These are phyloP conservation scores for Daboia siamensis DNA, from an alignment of 2,113 vertebrate species.

Conservation along the genomic window DNA sequence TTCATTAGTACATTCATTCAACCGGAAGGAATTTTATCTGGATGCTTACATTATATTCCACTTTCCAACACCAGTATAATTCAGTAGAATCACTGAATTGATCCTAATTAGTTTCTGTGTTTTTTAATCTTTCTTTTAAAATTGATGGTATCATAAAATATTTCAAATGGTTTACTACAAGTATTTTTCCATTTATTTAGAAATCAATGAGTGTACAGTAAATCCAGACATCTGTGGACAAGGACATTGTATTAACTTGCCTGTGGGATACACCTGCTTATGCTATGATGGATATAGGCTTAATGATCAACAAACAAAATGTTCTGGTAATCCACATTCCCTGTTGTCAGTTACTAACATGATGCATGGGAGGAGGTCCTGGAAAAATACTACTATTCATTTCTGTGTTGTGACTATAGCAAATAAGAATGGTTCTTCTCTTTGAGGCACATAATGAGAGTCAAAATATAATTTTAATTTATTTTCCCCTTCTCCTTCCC, in stretches of 20 bases:
- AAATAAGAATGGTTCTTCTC: conserved; percentile 8
- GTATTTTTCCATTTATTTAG: conserved; percentile 62
- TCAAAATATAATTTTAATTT: neutral
- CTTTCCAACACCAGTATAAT: neutral
- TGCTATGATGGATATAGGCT: conserved; percentile 83
- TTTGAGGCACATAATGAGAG: conserved; percentile 1
- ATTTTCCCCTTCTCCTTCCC: neutral
- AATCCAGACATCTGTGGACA: conserved; percentile 89
- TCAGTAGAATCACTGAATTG: neutral
- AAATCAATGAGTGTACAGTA: conserved; percentile 91
- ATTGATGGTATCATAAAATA: conserved; percentile 2
- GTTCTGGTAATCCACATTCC: conserved; percentile 73
- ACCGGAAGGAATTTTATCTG: neutral
- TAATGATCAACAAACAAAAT: conserved; percentile 77
- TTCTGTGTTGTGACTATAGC: neutral
- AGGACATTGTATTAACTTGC: conserved; percentile 89
- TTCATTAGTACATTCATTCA: neutral
- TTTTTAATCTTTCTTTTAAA: conserved; percentile 10
- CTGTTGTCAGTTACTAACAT: conserved; percentile 12
- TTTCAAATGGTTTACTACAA: conserved; percentile 6
- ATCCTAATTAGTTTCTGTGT: neutral
- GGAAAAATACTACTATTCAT: neutral
- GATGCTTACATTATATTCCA: neutral
- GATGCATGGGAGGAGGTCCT: conserved; percentile 16
- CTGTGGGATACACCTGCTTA: conserved; percentile 86